Evolutionary conservation across 64 coral and sea anemone species (phyloP), one percentile per base, ranked within the genome.

Genomic region (Porites australiensis): DNA sequence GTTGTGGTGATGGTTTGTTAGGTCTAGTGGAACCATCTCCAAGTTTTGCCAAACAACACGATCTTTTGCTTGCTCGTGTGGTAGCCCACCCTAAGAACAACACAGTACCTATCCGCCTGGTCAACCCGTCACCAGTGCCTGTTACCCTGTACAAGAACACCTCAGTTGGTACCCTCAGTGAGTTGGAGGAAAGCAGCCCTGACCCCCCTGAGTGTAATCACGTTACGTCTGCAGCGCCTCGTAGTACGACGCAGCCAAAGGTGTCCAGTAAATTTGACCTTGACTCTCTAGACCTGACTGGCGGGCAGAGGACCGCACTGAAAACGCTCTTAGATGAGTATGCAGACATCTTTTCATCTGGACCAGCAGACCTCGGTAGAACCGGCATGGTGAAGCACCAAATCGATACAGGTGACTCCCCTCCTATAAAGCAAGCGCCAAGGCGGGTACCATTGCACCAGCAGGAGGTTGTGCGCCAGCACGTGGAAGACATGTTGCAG

Each of bases 341-440:
- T 43, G 75, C 9, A 2, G 45, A n/a, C 27, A 83, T 15, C 81
- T 81, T 70, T 68, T 77, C 52, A 90, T 46, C 52, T 9, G 81
- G 57, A 66, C 15, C 66, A 7, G 50, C 84, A 48, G 72, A 92
- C 55, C 23, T 93, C 9, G 90, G 90, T 8, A 13, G 70, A 15
- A 93, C 90, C 43, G 65, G 58, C 58, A 7, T 86, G 14, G 90
- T 93, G 1, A 43, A 86, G 52, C 92, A 94, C 77, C n/a, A 16
- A 0, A 89, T 89, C 37, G 76, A 89, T 9, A 94, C 86, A 4
- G 78, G 92, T 13, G 20, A 82, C 67, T 2, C 21, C 53, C 10
- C 14, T n/a, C 78, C 70, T 0, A 82, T 89, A 9, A 82, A 83
- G 61, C 92, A 94, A 64, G 14, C 50, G 6, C 77, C 68, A 7